These are phyloP conservation scores for Telmatochromis brichardi DNA, from an alignment of 2,113 vertebrate species.

Conservation along the genomic window DNA sequence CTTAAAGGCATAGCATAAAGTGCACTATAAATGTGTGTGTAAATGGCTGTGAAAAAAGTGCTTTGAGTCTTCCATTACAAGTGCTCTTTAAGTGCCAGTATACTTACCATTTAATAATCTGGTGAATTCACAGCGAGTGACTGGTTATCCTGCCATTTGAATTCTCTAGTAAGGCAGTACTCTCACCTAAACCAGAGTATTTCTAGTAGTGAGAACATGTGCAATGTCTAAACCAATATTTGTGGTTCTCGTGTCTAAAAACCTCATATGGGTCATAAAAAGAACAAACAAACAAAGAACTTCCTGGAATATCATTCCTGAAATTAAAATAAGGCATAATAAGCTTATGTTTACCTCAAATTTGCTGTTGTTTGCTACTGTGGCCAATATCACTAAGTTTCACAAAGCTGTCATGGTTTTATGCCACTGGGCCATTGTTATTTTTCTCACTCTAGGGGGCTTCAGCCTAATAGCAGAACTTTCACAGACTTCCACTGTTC, in stretches of 20 bases:
- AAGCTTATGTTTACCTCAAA: not conserved
- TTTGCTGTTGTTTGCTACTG: not conserved
- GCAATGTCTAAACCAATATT: not conserved
- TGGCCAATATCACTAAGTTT: not conserved
- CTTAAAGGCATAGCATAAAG: not conserved
- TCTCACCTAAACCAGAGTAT: not conserved
- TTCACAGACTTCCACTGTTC: not conserved
- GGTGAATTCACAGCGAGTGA: not conserved
- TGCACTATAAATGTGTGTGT: not conserved
- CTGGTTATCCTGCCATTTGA: not conserved
- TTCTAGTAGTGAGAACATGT: not conserved
- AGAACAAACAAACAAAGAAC: no score
- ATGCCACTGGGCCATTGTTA: not conserved
- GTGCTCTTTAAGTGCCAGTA: not conserved
- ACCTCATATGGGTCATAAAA: not conserved
- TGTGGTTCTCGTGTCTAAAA: not conserved
- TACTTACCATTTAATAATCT: not conserved
- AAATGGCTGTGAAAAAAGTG: not conserved
- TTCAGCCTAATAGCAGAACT: not conserved
- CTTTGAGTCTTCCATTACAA: not conserved
- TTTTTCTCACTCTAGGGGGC: not conserved
- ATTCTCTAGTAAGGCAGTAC: not conserved
- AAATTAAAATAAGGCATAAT: not conserved
- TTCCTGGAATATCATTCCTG: not conserved
- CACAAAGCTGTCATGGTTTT: not conserved